These are phyloP conservation scores for Noctua janthe DNA, from an alignment of 2,888 invertebrate species.

Conservation along the genomic window DNA sequence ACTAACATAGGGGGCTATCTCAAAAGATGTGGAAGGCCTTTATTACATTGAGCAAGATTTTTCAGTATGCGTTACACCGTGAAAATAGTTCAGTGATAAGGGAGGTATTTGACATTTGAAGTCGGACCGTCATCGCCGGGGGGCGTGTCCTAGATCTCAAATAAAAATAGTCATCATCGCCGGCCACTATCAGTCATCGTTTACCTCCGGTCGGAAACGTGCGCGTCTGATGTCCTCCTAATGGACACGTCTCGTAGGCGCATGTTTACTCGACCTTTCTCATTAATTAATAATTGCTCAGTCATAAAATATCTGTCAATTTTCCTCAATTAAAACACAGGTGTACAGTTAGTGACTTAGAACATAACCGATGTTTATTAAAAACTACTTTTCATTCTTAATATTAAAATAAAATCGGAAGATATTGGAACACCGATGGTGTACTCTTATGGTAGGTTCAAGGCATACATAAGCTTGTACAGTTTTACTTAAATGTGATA, in stretches of 20 bases:
- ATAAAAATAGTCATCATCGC: conserved; percentile 67
- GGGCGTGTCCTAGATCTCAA: conserved; percentile 58
- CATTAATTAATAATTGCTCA: conserved; percentile 57
- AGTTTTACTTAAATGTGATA: conserved; percentile 52
- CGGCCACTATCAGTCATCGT: conserved; percentile 62
- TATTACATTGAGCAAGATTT: neutral
- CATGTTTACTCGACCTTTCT: conserved; percentile 47
- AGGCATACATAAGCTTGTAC: conserved; percentile 33
- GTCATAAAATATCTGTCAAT: conserved; percentile 36
- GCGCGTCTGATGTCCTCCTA: conserved; percentile 51
- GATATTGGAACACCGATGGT: conserved; percentile 49
- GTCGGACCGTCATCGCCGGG: conserved; percentile 20
- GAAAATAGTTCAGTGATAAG: conserved; percentile 53
- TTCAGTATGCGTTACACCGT: neutral
- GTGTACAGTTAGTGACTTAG: conserved; percentile 42
- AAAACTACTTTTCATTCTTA: conserved; percentile 21
- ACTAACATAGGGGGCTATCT: neutral
- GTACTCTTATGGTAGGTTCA: conserved; percentile 54
- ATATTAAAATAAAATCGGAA: conserved; percentile 46
- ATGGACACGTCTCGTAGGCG: conserved; percentile 47
- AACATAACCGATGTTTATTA: conserved; percentile 45
- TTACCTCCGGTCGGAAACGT: conserved; percentile 59
- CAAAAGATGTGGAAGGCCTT: neutral
- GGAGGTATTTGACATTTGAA: conserved; percentile 51
- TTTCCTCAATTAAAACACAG: conserved; percentile 49